Conservation (phyloP, 2,888 invertebrate species). For the Volucella zonaria region DNA sequence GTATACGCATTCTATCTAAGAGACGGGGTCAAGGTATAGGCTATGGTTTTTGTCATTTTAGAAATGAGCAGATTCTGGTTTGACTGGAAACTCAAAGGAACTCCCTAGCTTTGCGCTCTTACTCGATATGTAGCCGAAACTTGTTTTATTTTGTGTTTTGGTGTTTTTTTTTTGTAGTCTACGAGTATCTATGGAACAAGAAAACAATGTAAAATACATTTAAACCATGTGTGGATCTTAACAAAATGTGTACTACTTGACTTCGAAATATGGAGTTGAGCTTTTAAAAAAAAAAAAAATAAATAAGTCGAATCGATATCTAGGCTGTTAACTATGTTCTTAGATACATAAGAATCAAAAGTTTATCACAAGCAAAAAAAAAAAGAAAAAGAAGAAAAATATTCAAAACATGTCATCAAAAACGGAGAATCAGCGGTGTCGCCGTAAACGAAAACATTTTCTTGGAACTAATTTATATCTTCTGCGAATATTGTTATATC, state of each 20-base stretch:
- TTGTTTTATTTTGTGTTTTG: conserved; percentile 3
- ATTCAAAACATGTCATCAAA: conserved; percentile 57
- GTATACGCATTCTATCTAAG: background rate
- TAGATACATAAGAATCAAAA: conserved; percentile 5
- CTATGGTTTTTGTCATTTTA: conserved; percentile 17
- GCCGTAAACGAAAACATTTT: conserved; percentile 74
- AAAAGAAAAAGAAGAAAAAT: conserved; percentile 14
- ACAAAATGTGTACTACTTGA: conserved; percentile 12
- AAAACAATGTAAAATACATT: conserved; percentile 47
- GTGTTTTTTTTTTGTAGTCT: conserved; percentile 18
- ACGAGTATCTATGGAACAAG: conserved; percentile 1
- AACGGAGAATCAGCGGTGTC: conserved; percentile 67
- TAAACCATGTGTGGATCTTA: conserved; percentile 9
- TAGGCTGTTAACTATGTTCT: conserved; percentile 3
- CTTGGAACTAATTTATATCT: conserved; percentile 71
- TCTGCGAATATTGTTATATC: conserved; percentile 69
- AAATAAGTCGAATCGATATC: background rate
- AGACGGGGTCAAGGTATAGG: conserved; percentile 24
- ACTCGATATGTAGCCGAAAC: conserved; percentile 38
- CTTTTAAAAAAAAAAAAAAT: conserved; percentile 2
- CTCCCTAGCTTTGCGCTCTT: conserved; percentile 38
- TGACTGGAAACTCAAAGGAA: conserved; percentile 45
- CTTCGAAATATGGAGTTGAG: conserved; percentile 12
- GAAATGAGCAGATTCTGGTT: conserved; percentile 52
- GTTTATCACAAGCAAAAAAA: background rate